These are phyloP conservation scores for Aricia artaxerxes DNA, from an alignment of 2,888 invertebrate species.

Conservation along the genomic window DNA sequence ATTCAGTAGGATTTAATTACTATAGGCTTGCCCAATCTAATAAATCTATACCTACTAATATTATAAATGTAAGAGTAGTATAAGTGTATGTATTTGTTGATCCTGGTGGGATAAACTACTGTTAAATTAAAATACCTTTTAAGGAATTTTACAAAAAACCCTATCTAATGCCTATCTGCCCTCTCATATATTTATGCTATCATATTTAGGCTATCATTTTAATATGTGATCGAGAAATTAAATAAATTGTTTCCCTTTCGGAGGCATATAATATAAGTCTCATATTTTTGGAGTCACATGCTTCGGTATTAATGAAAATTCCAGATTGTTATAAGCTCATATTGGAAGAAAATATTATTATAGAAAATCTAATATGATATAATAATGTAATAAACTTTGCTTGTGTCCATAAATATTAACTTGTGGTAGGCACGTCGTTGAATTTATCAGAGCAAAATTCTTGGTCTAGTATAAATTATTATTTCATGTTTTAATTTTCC, in stretches of 20 bases:
- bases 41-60: neutral
- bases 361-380: slow-evolving; percentile 7
- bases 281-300: slow-evolving; percentile 60
- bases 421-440: neutral
- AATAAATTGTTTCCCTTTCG: slow-evolving; percentile 58
- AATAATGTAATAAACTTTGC: neutral
- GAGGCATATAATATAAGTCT: slow-evolving; percentile 56
- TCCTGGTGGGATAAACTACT: no score
- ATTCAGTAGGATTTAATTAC: neutral
- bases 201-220: neutral
- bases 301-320: slow-evolving; percentile 69
- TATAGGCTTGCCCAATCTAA: neutral
- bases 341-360: slow-evolving; percentile 23
- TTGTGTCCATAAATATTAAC: neutral
- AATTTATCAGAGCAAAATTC: neutral
- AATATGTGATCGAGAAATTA: slow-evolving; percentile 35
- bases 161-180: no score
- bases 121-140: no score
- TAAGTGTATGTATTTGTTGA: no score
- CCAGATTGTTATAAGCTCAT: slow-evolving; percentile 42
- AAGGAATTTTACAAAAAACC: no score
- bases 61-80: no score
- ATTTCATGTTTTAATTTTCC: slow-evolving; percentile 1
- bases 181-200: no score
- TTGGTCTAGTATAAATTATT: neutral